Base-by-base conservation (phyloP, 2,113 vertebrate species). In the Dipodomys stephensi region DNA sequence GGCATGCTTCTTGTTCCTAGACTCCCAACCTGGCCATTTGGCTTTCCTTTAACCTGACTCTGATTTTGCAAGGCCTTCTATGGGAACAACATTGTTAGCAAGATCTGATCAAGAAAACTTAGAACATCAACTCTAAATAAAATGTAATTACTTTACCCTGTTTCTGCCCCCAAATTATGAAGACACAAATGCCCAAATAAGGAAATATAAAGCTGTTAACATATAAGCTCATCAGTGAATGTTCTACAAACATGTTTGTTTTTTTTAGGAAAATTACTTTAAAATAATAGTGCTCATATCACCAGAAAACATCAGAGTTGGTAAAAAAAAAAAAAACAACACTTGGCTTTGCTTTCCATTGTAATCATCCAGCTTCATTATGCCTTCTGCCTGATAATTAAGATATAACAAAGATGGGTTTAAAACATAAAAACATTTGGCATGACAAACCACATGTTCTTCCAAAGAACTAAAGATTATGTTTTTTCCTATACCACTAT, bases 351-450 rank as follows among this genome's bases (percentile, higher is more conserved):
- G 87, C 64, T 93, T 69, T 81, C 64, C 39, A 78, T 96, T 96
- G 74, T 81, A 97, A 97, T 96, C 96, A 97, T 77, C 69, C 95
- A 92, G 94, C 87, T 97, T 97, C 0, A 19, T 96, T 96, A 96
- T 87, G 91, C 92, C 83, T 97, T 95, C 97, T 97, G 91, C 94
- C 97, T 98, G 86, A 84, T 97, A 97, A 98, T 97, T 97, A 97
- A 97, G 93, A 86, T 96, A 93, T 97, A 97, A 87, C 88, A 91
- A 85, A 97, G 72, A 97, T 83, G 6, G 93, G 87, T 96, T 94
- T 91, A 69, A 97, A 76, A 97, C 94, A 93, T 81, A 94, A 91
- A 96, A 96, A 95, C 84, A 96, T 96, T 23, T 96, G 57, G 87
- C 94, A 95, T 96, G 92, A 94, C 83, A 97, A 96, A 97, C 94